A percentile compares a stretch with the other conserved stretches of the same genome.
phyloP scores from a whole-genome alignment of 2,113 vertebrate genomes.

The Nycticebus coucang region DNA sequence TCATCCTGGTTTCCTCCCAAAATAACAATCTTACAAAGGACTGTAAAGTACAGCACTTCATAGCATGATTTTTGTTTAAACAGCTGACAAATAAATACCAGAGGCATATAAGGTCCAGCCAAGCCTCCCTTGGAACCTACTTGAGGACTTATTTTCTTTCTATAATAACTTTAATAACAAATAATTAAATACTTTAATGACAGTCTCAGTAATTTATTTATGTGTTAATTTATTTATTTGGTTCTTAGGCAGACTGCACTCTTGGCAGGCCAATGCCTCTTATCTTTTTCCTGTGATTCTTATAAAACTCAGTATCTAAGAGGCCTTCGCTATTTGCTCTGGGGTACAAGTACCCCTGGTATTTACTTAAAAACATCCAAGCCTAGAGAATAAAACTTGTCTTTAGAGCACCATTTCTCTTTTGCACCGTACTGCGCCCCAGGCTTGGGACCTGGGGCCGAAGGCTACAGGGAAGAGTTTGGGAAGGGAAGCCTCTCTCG shows the following conservation, averaged over 20 bases:
- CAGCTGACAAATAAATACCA: neutral
- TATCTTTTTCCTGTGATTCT: constrained; percentile 29
- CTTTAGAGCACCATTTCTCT: constrained; percentile 3
- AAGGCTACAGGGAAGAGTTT: constrained; percentile 73
- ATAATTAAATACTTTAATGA: too few species aligned
- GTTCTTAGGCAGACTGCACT: constrained; percentile 40
- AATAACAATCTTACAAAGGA: neutral
- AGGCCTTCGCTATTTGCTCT: neutral
- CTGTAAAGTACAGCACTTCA: neutral
- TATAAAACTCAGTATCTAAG: constrained; percentile 18
- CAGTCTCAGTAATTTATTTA: neutral
- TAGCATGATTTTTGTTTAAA: neutral
- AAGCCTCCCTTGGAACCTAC: neutral
- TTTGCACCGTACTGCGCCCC: neutral
- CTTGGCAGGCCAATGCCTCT: constrained; percentile 27
- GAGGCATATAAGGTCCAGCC: neutral
- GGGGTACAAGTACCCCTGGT: neutral
- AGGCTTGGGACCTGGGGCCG: constrained; percentile 51
- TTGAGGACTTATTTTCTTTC: neutral
- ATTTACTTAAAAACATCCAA: constrained; percentile 5
- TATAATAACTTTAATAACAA: too few species aligned
- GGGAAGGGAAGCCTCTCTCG: constrained; percentile 67
- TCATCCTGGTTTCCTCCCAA: neutral
- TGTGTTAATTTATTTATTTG: too few species aligned
- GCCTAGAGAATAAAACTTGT: neutral